These are phyloP conservation scores for Cephus rjabovi DNA, from an alignment of 2,888 invertebrate species.

Conservation along the genomic window DNA sequence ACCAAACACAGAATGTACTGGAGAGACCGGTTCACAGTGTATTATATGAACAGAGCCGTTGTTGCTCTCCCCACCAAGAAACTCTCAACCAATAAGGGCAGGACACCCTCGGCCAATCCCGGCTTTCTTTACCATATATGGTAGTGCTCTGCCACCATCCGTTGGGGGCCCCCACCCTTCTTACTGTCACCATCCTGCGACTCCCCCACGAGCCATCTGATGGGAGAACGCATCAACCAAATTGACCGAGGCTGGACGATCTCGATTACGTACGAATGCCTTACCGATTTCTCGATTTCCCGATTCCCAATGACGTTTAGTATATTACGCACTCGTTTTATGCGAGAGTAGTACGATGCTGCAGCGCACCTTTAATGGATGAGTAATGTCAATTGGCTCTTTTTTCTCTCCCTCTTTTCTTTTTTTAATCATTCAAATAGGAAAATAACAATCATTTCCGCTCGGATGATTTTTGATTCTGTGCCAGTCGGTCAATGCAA, in stretches of 20 bases:
- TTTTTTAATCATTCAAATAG: not conserved
- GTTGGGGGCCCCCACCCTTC: slow-evolving; percentile 66
- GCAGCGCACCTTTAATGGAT: slow-evolving; percentile 13
- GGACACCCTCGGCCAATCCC: slow-evolving; percentile 73
- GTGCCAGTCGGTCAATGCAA: not conserved
- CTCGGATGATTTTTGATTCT: slow-evolving; percentile 4
- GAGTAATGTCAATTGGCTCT: slow-evolving; percentile 34
- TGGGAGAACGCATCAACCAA: slow-evolving; percentile 23
- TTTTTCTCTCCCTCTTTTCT: slow-evolving; percentile 9
- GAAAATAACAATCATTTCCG: slow-evolving; percentile 20
- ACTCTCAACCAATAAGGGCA: slow-evolving; percentile 59
- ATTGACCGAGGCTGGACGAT: slow-evolving; percentile 10
- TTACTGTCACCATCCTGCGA: slow-evolving; percentile 19
- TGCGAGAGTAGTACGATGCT: not conserved
- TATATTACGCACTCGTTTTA: not conserved
- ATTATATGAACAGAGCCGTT: slow-evolving; percentile 59
- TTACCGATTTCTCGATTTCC: slow-evolving; percentile 14
- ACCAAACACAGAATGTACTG: slow-evolving; percentile 62
- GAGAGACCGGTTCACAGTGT: slow-evolving; percentile 55
- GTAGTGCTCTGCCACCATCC: slow-evolving; percentile 73
- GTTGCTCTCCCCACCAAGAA: slow-evolving; percentile 44
- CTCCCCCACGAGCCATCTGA: slow-evolving; percentile 6
- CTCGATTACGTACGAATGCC: slow-evolving; percentile 9
- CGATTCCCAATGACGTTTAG: not conserved
- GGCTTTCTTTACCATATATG: slow-evolving; percentile 84